Conservation (phyloP, 2,113 vertebrate genomes). For the Phaetusa simplex region DNA sequence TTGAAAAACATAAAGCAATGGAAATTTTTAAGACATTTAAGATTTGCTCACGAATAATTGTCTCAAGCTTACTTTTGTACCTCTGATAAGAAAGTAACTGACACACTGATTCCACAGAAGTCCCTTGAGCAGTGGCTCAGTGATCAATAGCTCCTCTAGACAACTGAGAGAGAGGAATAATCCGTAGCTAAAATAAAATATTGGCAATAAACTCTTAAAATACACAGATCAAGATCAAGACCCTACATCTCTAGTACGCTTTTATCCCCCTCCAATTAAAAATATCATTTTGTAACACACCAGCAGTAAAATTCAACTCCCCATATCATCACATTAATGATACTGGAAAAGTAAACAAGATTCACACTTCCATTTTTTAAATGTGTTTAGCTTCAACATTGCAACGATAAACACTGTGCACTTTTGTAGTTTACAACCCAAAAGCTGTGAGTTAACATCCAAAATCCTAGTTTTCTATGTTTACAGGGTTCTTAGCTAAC, state of each 20-base stretch:
- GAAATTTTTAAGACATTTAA: neutral
- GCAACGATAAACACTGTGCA: rapidly evolving
- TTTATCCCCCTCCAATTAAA: neutral
- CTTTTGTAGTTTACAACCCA: neutral
- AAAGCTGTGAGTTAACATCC: neutral
- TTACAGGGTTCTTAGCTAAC: neutral
- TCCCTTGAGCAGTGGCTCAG: neutral
- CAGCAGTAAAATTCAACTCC: neutral
- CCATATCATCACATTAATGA: neutral
- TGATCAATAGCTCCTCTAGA: neutral
- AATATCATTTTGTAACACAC: neutral
- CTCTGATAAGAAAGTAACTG: neutral
- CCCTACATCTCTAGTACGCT: neutral
- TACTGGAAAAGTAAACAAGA: neutral
- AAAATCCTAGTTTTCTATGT: neutral
- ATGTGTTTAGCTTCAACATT: neutral
- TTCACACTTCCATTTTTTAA: neutral
- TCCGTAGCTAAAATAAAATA: neutral
- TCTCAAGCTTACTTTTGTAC: neutral
- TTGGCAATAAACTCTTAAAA: neutral
- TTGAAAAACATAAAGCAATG: neutral
- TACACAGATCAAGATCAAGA: neutral
- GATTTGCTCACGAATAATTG: neutral
- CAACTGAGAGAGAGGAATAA: neutral
- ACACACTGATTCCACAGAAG: neutral